A percentile compares a stretch with the other conserved stretches of the same genome.
Conservation (phyloP, 2,888 invertebrate species). For the Carterocephalus palaemon region DNA sequence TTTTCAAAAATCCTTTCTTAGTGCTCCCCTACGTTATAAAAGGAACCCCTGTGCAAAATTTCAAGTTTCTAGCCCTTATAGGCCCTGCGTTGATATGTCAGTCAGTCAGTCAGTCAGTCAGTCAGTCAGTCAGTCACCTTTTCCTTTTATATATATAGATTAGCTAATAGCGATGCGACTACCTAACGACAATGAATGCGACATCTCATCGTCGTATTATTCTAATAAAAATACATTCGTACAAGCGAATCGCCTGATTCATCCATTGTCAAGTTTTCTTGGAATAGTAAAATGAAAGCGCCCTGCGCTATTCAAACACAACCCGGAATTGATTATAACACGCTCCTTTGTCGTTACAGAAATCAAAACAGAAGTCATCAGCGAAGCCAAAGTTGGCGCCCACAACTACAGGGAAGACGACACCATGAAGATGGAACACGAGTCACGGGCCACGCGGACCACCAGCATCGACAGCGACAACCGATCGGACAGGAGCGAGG, state of each 20-base stretch:
- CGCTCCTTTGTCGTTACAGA: slow-evolving; percentile 71
- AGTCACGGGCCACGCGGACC: slow-evolving; percentile 56
- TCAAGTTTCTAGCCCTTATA: no score
- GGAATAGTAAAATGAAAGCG: slow-evolving; percentile 72
- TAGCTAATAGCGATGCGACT: slow-evolving; percentile 56
- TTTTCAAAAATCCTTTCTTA: no score
- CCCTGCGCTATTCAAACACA: slow-evolving; percentile 68
- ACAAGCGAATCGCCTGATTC: slow-evolving; percentile 67
- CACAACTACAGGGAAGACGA: slow-evolving; percentile 36
- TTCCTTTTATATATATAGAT: no score
- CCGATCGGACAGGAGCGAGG: slow-evolving; percentile 77
- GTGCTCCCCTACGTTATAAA: no score
- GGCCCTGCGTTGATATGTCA: no score
- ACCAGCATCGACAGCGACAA: slow-evolving; percentile 78
- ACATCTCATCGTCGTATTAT: slow-evolving; percentile 57
- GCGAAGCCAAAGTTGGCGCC: slow-evolving; percentile 67
- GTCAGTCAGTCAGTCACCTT: no score
- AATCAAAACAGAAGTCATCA: slow-evolving; percentile 74
- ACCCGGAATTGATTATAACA: slow-evolving; percentile 59
- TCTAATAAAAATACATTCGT: slow-evolving; percentile 53
- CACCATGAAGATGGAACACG: slow-evolving; percentile 57
- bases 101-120: no score
- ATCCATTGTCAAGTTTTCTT: slow-evolving; percentile 74
- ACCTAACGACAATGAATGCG: slow-evolving; percentile 45
- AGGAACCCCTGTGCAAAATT: no score